These are phyloP conservation scores for Bovichtus diacanthus DNA, from an alignment of 2,797 vertebrate species.

Conservation along the genomic window DNA sequence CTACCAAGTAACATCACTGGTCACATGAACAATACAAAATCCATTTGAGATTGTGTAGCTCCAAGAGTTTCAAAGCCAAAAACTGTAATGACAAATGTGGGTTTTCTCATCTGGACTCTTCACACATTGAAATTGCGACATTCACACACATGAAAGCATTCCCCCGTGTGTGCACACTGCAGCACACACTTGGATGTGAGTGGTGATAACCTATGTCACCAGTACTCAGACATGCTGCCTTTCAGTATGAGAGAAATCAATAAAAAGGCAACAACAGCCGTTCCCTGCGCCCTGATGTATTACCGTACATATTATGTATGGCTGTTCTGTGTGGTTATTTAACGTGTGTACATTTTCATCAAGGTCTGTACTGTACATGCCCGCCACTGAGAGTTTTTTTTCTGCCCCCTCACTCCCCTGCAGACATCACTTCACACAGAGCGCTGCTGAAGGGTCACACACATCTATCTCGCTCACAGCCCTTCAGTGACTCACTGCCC, in stretches of 20 bases:
- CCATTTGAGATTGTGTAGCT: background rate
- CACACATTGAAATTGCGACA: slow-evolving; percentile 12
- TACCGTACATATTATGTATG: slow-evolving; percentile 1
- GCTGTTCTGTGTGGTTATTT: background rate
- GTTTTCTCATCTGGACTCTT: slow-evolving; percentile 36
- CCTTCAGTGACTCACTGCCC: slow-evolving; percentile 64
- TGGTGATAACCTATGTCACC: slow-evolving; percentile 53
- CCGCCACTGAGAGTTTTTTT: slow-evolving; percentile 19
- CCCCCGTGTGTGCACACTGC: background rate
- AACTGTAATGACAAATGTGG: slow-evolving; percentile 16
- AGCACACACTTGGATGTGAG: slow-evolving; percentile 24
- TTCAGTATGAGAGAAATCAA: slow-evolving; percentile 40
- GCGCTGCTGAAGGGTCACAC: slow-evolving; percentile 31
- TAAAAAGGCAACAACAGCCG: slow-evolving; percentile 48
- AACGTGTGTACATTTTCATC: slow-evolving; percentile 13
- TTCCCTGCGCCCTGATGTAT: slow-evolving; percentile 13
- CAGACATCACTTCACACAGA: slow-evolving; percentile 52
- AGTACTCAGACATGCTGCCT: slow-evolving; percentile 24
- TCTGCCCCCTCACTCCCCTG: slow-evolving; percentile 24
- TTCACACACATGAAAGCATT: slow-evolving; percentile 20
- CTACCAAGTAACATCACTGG: too few relatives aligned
- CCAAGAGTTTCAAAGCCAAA: background rate
- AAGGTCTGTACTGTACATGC: slow-evolving; percentile 17
- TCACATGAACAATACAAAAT: background rate
- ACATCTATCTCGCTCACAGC: slow-evolving; percentile 40